phyloP scores from a whole-genome alignment of 2,113 vertebrate species.

The Mirounga angustirostris region DNA sequence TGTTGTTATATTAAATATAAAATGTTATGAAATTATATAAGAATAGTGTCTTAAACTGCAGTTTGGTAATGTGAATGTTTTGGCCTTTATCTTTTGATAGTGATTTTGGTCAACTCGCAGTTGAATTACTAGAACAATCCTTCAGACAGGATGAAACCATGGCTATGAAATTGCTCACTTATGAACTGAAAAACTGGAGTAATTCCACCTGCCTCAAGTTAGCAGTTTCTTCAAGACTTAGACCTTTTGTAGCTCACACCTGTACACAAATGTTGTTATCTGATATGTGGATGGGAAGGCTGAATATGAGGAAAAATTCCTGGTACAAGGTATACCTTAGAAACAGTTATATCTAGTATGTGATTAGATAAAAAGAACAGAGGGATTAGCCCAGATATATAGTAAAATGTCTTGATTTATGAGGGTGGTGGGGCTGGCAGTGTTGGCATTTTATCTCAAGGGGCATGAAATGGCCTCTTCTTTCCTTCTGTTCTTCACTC shows the following conservation, averaged over 20 bases:
- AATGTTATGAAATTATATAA: neutral
- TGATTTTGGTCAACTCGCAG: conserved; percentile 97
- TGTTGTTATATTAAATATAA: neutral
- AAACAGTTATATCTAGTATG: conserved; percentile 35
- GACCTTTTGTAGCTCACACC: conserved; percentile 97
- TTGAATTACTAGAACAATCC: conserved; percentile 97
- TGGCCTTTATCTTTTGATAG: conserved; percentile 83
- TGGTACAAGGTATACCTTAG: conserved; percentile 97
- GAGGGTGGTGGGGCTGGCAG: neutral
- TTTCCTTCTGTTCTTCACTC: neutral
- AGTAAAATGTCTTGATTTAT: conserved; percentile 30
- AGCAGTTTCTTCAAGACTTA: conserved; percentile 96
- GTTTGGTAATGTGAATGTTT: conserved; percentile 58
- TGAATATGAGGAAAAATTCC: conserved; percentile 99
- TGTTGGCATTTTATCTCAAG: neutral
- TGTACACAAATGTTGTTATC: conserved; percentile 98
- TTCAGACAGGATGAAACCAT: conserved; percentile 99
- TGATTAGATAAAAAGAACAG: conserved; percentile 31
- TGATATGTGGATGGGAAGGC: conserved; percentile 99
- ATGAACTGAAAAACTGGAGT: conserved; percentile 99
- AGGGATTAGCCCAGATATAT: neutral
- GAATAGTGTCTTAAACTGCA: conserved; percentile 17
- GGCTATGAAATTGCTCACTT: conserved; percentile 99
- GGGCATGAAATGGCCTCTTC: neutral
- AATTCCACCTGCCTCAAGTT: conserved; percentile 98